These are phyloP conservation scores for Merops nubicus DNA, from an alignment of 2,113 vertebrate genomes.

Conservation along the genomic window DNA sequence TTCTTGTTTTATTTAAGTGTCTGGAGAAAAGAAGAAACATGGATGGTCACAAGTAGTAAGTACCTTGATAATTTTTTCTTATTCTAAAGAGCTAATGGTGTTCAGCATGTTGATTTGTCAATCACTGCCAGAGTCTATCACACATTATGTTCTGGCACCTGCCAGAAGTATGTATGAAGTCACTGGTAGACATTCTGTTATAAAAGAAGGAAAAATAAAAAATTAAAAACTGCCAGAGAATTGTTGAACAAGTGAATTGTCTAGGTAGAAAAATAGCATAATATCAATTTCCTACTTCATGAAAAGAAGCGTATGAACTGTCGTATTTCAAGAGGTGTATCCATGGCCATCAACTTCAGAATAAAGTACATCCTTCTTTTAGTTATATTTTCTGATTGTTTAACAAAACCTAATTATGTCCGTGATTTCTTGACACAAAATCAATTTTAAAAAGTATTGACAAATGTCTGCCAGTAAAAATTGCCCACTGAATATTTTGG, in stretches of 20 bases:
- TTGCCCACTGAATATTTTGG: background rate
- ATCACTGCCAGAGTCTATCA: background rate
- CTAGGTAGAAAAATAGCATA: background rate
- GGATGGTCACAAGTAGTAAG: slow-evolving; percentile 84
- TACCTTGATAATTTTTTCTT: background rate
- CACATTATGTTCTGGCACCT: background rate
- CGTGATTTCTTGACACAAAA: background rate
- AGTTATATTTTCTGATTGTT: background rate
- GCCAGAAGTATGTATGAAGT: background rate
- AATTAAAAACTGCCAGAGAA: background rate
- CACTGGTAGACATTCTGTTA: background rate
- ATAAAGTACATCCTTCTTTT: background rate
- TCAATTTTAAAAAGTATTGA: background rate
- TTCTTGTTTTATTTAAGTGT: slow-evolving; percentile 57
- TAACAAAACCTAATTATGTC: background rate
- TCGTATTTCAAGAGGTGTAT: background rate
- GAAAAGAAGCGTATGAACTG: background rate
- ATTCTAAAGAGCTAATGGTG: background rate
- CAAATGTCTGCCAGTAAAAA: background rate
- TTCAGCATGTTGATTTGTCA: background rate
- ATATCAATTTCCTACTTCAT: background rate
- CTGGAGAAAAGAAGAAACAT: slow-evolving; percentile 69
- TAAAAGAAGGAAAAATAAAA: background rate
- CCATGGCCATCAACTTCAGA: background rate
- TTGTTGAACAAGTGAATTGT: background rate